Base-by-base conservation (phyloP, 1,140 invertebrate species). In the Babylonia areolata region DNA sequence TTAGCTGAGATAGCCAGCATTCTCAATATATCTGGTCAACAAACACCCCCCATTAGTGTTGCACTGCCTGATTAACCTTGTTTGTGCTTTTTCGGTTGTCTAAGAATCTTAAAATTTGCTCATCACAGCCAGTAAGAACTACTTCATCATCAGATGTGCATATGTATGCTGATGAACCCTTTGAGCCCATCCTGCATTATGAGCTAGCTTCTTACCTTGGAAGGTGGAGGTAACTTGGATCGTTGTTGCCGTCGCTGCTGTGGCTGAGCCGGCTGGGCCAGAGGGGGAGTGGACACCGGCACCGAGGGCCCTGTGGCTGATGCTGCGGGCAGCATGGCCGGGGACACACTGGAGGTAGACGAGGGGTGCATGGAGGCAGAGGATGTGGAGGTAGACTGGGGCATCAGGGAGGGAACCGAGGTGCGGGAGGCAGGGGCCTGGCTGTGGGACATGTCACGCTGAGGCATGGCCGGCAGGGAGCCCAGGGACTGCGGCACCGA, bases 191-290 rank as follows among this genome's bases (percentile, higher is more conserved):
- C 46, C n/a, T 20, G 9, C 46, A 71, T 5, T 28, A 79, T 6
- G 39, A 31, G 17, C 37, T 2, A 71, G 28, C n/a, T 9, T 77
- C 46, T 73, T 90, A 97, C 96, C 95, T 98, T 98, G 33, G 97
- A 98, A 28, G 97, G 97, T 73, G 97, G 97, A 82, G 97, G 97
- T 80, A 98, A 96, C 91, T 97, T 96, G n/a, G 97, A 96, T 90
- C 97, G 96, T 91, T 97, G 96, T 86, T 95, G 87, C 80, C 85
- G 80, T n/a, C 73, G 81, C 58, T 85, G 88, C 84, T 88, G 90
- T 35, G 88, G 87, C 89, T 90, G 89, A 15, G 88, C 73, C 23
- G 86, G 77, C 1, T 58, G 85, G 37, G 46, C 54, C 54, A 83
- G 87, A 35, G 71, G 79, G 5, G 73, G 33, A 15, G 84, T 75